phyloP scores from a whole-genome alignment of 2,888 invertebrate genomes.

The Branchipolynoe longqiensis region DNA sequence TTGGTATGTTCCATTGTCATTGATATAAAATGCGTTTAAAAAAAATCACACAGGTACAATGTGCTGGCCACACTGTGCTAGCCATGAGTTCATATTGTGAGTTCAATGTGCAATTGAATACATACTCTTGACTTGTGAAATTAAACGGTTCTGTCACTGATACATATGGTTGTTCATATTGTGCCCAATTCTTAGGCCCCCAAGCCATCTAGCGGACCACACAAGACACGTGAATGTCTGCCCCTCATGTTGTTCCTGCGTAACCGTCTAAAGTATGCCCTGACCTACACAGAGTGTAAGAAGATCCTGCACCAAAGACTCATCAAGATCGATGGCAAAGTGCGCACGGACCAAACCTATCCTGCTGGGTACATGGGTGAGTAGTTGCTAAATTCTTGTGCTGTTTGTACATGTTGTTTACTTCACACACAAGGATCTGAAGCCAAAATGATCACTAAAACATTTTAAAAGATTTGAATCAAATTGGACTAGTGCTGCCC shows the following conservation, averaged over 20 bases:
- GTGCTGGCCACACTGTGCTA: not conserved
- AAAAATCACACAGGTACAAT: not conserved
- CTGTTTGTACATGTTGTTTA: no score
- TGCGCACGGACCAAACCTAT: constrained; percentile 97
- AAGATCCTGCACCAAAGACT: constrained; percentile 99
- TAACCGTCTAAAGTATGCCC: constrained; percentile 98
- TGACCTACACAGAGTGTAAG: constrained; percentile 97
- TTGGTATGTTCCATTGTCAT: not conserved
- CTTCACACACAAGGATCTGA: no score
- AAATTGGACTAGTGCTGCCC: no score
- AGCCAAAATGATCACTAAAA: no score
- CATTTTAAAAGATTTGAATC: no score
- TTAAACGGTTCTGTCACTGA: no score
- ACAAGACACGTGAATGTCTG: constrained; percentile 97
- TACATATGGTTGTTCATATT: no score
- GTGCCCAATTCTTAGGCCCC: constrained; percentile 89
- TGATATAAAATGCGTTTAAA: not conserved
- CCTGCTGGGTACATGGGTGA: constrained; percentile 99
- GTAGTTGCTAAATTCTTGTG: no score
- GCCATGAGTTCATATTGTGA: not conserved
- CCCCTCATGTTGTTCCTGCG: constrained; percentile 98
- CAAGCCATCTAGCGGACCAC: constrained; percentile 97
- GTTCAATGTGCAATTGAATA: not conserved
- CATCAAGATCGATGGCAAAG: constrained; percentile 98
- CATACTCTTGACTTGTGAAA: no score